Evolutionary conservation across 2,888 invertebrate species (phyloP).

Genomic region (Escarpia spicata): DNA sequence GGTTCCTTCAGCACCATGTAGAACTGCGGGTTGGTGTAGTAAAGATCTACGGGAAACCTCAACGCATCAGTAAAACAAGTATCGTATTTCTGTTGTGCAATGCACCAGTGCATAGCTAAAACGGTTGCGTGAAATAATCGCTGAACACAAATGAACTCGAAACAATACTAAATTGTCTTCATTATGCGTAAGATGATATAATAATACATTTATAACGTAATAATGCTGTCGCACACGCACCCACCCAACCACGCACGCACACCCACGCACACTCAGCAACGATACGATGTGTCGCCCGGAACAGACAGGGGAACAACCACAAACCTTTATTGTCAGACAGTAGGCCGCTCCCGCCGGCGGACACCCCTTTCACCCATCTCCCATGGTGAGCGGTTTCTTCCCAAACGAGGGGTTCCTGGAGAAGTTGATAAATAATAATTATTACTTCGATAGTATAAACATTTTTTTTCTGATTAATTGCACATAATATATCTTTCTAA

Average conservation of each 20-base stretch:
- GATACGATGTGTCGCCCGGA: neutral
- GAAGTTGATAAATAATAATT: neutral
- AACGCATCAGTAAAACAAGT: neutral
- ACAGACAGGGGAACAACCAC: neutral
- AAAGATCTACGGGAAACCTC: slow-evolving; percentile 26
- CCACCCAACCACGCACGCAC: too few relatives aligned
- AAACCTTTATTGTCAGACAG: slow-evolving; percentile 22
- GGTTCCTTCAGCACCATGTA: slow-evolving; percentile 31
- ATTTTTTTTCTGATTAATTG: neutral
- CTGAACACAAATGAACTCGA: too few relatives aligned
- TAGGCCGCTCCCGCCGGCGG: slow-evolving; percentile 36
- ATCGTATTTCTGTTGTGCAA: neutral
- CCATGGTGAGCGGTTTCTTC: slow-evolving; percentile 31
- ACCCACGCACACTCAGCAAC: too few relatives aligned
- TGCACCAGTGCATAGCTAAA: neutral
- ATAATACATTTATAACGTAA: too few relatives aligned
- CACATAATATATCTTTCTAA: neutral
- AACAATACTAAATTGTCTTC: too few relatives aligned
- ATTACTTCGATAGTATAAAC: neutral
- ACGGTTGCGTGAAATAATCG: too few relatives aligned
- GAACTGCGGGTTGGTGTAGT: slow-evolving; percentile 40
- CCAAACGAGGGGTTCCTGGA: slow-evolving; percentile 28
- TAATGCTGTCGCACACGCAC: too few relatives aligned
- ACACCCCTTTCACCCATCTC: slow-evolving; percentile 36
- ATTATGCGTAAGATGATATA: too few relatives aligned